A percentile compares a stretch with the other conserved stretches of the same genome.
Evolutionary conservation across 1,140 invertebrate genomes (phyloP).

Genomic region (Hylaeus volcanicus): DNA sequence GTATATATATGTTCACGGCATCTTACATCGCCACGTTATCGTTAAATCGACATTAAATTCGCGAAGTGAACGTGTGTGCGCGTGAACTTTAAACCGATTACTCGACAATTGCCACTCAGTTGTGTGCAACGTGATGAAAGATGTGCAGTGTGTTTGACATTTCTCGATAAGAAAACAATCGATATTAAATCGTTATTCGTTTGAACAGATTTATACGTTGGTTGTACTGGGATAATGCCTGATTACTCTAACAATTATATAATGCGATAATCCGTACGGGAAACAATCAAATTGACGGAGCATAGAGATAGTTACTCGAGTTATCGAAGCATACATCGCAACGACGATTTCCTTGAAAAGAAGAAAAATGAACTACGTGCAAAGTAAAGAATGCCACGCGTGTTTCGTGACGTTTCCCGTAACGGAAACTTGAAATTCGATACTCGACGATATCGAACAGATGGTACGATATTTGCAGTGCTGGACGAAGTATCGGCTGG

Average conservation of each 20-base stretch:
- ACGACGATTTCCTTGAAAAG: neutral
- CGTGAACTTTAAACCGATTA: slow-evolving; percentile 49
- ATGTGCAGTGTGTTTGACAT: neutral
- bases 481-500: no score
- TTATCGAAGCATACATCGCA: neutral
- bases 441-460: neutral
- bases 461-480: no score
- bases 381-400: neutral
- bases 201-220: neutral
- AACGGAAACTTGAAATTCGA: neutral
- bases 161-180: neutral
- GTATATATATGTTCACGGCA: neutral
- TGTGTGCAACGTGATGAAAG: neutral
- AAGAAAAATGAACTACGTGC: neutral
- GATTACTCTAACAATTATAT: neutral
- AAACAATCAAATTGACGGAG: neutral
- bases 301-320: neutral
- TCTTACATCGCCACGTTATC: neutral
- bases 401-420: neutral
- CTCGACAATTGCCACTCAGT: slow-evolving; percentile 26
- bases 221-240: neutral
- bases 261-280: neutral
- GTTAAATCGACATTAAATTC: neutral
- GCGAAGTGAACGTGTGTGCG: neutral
- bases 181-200: neutral